A percentile compares a stretch with the other conserved stretches of the same genome.
Evolutionary conservation across 2,113 vertebrate species (phyloP).

Genomic region (Channa argus): DNA sequence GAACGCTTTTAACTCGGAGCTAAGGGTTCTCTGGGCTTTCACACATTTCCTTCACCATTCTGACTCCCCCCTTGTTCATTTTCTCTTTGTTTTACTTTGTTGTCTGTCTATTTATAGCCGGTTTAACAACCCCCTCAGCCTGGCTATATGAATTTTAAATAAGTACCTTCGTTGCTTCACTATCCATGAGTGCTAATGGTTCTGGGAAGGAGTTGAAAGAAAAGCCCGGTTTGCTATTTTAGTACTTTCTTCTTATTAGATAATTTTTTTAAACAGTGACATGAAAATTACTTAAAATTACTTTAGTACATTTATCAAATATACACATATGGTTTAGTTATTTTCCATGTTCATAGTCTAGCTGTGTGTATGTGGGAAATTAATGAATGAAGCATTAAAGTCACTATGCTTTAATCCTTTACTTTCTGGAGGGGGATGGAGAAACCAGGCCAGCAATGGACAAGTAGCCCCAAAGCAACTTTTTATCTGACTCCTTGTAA

Average conservation of each 20-base stretch:
- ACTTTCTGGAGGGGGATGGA: constrained; percentile 14
- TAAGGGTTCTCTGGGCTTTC: constrained; percentile 25
- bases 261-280: constrained; percentile 29
- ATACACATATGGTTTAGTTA: too few relatives aligned
- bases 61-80: constrained; percentile 30
- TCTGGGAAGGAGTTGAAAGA: constrained; percentile 57
- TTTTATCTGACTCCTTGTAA: constrained; percentile 39
- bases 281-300: constrained; percentile 16
- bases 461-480: constrained; percentile 20
- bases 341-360: too few relatives aligned
- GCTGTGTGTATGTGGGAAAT: constrained; percentile 4
- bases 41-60: constrained; percentile 33
- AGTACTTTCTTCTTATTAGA: constrained; percentile 29
- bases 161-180: constrained; percentile 65
- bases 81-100: constrained; percentile 56
- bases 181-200: constrained; percentile 50
- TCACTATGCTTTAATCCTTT: constrained; percentile 28
- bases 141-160: constrained; percentile 73
- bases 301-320: too few relatives aligned
- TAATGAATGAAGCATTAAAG: constrained; percentile 8
- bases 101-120: constrained; percentile 69
- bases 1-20: constrained; percentile 20
- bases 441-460: constrained; percentile 39
- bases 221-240: constrained; percentile 48
- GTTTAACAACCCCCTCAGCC: constrained; percentile 45